A percentile compares a stretch with the other conserved stretches of the same genome.
Evolutionary conservation across 2,113 vertebrate species (phyloP).

Genomic region (Dicerorhinus sumatrensis): DNA sequence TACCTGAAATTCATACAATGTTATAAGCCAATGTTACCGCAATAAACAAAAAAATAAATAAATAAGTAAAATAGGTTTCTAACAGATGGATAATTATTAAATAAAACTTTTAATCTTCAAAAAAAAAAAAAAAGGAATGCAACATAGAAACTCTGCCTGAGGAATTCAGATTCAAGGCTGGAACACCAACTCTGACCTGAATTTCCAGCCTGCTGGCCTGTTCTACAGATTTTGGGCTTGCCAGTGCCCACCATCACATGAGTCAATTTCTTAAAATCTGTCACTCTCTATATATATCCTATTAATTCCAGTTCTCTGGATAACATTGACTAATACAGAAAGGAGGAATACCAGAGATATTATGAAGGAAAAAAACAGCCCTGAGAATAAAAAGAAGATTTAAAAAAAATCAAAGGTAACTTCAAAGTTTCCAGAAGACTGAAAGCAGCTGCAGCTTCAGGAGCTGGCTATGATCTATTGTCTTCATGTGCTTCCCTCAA

Average conservation of each 20-base stretch:
- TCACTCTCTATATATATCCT: background rate
- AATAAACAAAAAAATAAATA: too few species aligned
- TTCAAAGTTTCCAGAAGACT: slow-evolving; percentile 46
- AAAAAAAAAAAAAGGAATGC: too few species aligned
- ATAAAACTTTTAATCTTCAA: background rate
- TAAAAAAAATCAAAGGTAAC: slow-evolving; percentile 45
- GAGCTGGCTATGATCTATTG: background rate
- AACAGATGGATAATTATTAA: background rate
- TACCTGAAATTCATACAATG: too few species aligned
- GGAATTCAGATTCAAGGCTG: background rate
- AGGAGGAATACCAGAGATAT: background rate
- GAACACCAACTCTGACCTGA: background rate
- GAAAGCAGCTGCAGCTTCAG: background rate
- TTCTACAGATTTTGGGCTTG: background rate
- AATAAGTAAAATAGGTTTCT: background rate
- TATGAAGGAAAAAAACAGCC: background rate
- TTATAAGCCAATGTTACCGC: too few species aligned
- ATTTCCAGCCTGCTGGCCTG: background rate
- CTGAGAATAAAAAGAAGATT: slow-evolving; percentile 6
- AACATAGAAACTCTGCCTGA: background rate
- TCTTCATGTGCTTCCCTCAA: background rate
- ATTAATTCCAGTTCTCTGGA: background rate
- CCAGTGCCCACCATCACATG: background rate
- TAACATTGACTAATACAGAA: background rate
- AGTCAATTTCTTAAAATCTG: background rate